Conservation (phyloP, 2,888 invertebrate species). For the Spisula subtruncata region DNA sequence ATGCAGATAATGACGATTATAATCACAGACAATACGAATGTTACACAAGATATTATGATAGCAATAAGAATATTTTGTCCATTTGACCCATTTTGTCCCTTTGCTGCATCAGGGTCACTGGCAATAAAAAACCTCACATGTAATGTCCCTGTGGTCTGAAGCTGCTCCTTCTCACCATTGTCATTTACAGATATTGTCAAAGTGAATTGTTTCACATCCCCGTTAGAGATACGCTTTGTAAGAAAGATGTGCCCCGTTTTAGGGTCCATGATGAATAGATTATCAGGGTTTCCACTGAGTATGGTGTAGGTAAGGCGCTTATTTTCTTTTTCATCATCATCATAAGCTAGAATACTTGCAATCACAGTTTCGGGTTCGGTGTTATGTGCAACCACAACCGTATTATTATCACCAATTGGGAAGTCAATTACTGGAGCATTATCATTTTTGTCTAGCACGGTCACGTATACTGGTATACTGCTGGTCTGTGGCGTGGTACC, state of each 20-base stretch:
- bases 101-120: background rate
- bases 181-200: conserved; percentile 73
- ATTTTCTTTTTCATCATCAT: conserved; percentile 71
- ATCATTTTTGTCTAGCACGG: conserved; percentile 78
- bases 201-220: conserved; percentile 68
- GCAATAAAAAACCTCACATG: conserved; percentile 70
- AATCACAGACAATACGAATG: conserved; percentile 73
- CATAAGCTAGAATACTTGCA: conserved; percentile 66
- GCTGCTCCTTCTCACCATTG: conserved; percentile 59
- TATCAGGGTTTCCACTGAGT: conserved; percentile 53
- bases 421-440: conserved; percentile 80
- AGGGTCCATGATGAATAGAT: conserved; percentile 67
- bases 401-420: conserved; percentile 77
- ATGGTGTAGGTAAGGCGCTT: conserved; percentile 67
- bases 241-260: conserved; percentile 69
- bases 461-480: conserved; percentile 74
- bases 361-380: conserved; percentile 62
- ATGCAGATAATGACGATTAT: conserved; percentile 73
- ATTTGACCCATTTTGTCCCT: conserved; percentile 25
- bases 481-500: conserved; percentile 73
- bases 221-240: conserved; percentile 55
- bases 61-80: conserved; percentile 75
- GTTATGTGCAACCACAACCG: conserved; percentile 73
- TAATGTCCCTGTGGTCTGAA: conserved; percentile 65
- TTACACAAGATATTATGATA: conserved; percentile 73